Evolutionary conservation across 1,140 invertebrate species (phyloP), one percentile per base, ranked within the genome.

Genomic region (Globodera ellingtonae): DNA sequence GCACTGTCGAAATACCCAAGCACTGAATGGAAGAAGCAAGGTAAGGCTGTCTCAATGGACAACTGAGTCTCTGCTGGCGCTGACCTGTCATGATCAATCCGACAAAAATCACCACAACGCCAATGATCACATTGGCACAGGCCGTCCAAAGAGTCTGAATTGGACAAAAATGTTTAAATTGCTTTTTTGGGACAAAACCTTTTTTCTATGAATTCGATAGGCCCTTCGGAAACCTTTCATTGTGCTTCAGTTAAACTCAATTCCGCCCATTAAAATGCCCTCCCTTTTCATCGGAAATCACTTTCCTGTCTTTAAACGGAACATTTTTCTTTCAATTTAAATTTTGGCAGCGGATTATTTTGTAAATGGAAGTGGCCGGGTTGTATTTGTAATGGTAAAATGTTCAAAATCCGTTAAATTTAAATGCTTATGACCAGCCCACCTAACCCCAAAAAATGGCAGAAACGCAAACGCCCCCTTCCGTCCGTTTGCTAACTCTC

Each of bases 121-220:
- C 87, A 46, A 88, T 81, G 35, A 89, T 80, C 2, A 89, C 84
- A 46, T 85, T 83, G 13, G 83, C 71, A 70, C 88, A 89, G 8
- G 87, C 87, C 18, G 82, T 82, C 84, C 86, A 88, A 74, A 89
- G 83, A 24, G 87, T 89, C 87, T 89, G 71, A 80, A 86, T 71
- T 70, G 18, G 21, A 79, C 44, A 70, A 52, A 67, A 21, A 44
- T 59, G 44, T 74, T 44, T 7, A 76, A 44, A 74, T 52, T 52
- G 59, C 35, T 13, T 72, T 72, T 48, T 35, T 46, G 50, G 35
- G 21, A 21, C 13, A 76, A 21, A 35, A 76, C 59, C 74, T 66
- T 47, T 67, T 76, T 76, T 48, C 56, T 35, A 52, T 76, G 59
- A 46, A 15, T 24, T 46, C n/a, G 24, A 70, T 70, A 70, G 24